phyloP scores from a whole-genome alignment of 2,113 vertebrate genomes.

The Sitta europaea region DNA sequence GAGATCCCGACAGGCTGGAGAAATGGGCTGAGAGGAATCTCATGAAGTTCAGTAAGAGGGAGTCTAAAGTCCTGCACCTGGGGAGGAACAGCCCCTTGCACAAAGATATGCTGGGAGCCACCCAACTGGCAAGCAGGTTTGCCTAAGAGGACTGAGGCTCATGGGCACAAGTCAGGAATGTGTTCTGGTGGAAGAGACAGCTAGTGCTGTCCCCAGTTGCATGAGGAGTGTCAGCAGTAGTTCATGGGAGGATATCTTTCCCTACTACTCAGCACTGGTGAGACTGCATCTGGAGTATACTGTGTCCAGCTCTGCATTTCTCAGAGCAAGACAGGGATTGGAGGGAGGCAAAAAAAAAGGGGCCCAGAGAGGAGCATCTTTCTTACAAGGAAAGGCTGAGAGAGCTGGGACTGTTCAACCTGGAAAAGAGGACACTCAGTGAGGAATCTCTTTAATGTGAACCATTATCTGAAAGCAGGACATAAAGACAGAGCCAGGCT shows the following conservation, averaged over 20 bases:
- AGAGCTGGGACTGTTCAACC: not conserved
- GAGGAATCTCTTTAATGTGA: not conserved
- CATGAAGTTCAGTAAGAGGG: not conserved
- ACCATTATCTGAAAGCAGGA: not conserved
- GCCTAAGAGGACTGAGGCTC: not conserved
- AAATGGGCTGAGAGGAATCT: not conserved
- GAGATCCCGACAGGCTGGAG: not conserved
- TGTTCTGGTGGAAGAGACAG: not conserved
- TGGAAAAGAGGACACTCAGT: not conserved
- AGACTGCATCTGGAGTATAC: not conserved
- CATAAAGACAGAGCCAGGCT: not conserved
- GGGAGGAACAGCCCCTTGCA: not conserved
- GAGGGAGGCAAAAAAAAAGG: not conserved
- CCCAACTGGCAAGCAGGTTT: not conserved
- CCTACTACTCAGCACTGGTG: not conserved
- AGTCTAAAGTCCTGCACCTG: not conserved
- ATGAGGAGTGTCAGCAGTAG: not conserved
- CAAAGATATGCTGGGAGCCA: not conserved
- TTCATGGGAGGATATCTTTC: not conserved
- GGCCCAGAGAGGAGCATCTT: not conserved
- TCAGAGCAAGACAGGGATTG: not conserved
- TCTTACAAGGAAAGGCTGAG: not conserved
- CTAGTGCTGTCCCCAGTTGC: not conserved
- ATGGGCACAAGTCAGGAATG: accelerated
- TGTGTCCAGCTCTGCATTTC: not conserved